Base-by-base conservation (phyloP, 2,888 invertebrate genomes). In the Chironomus tentans region DNA sequence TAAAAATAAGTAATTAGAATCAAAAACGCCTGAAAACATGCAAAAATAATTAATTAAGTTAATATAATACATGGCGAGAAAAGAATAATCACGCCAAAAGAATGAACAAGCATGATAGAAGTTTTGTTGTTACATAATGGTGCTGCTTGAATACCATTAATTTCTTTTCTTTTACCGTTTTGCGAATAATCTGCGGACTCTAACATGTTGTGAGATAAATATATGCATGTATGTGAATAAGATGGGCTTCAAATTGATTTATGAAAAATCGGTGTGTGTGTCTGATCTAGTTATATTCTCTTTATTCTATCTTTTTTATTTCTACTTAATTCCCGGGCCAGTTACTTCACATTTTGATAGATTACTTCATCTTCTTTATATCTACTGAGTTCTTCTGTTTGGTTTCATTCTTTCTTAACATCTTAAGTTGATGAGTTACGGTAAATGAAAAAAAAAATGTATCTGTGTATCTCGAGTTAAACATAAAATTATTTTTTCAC, bases 241-340 rank as follows among this genome's bases (percentile, higher is more conserved):
- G 12, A 56, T 15, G 56, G n/a, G 0, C 15, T 15, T 56, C 7
- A 56, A 56, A 56, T 38, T 38, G 56, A 56, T 56, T 56, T 65
- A 65, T 24, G 21, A 65, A 65, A 65, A 65, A 65, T 65, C 65
- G 21, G 65, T 65, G 65, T 65, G 65, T 65, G 65, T 65, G 24
- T 65, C 65, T 65, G 65, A 65, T 65, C 65, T 65, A 65, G 65
- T 65, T 38, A 38, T 38, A 38, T 38, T 65, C n/a, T 24, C 22
- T 22, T 21, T 24, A 21, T 65, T 38, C 15, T 62, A 24, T 65
- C 3, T 21, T 2, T 10, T 24, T 65, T n/a, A 24, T 5, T 21
- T 21, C 24, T 21, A 2, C n/a, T 65, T 65, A 65, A 65, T 65
- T 65, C 65, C 65, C 65, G 65, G 65, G 65, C 65, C 65, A 65